Conservation (phyloP, 2,797 vertebrate genomes). For the Myotis vivesi region DNA sequence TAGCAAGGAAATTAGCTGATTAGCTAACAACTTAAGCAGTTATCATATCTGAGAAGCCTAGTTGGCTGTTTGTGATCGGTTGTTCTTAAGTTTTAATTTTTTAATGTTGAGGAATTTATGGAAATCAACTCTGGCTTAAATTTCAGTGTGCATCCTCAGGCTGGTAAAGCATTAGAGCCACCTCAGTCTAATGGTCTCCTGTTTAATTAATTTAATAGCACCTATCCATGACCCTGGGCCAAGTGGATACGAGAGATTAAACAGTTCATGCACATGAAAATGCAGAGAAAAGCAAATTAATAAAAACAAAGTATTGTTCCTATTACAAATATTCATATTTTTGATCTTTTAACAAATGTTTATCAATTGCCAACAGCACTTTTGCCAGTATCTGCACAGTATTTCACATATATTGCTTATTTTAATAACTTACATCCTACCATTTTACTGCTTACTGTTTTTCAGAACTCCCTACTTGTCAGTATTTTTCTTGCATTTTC, state of each 20-base stretch:
- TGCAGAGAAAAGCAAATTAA: not conserved
- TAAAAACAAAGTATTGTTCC: not conserved
- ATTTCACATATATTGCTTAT: not conserved
- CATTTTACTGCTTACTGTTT: not conserved
- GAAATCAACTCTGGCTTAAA: not conserved
- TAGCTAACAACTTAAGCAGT: not conserved
- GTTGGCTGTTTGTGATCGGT: not conserved
- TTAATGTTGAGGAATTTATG: not conserved
- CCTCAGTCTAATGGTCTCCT: not conserved
- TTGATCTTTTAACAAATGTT: not conserved
- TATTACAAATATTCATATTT: not conserved
- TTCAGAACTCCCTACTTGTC: not conserved
- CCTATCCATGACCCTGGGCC: not conserved
- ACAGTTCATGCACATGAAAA: not conserved
- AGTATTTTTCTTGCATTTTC: constrained; percentile 25
- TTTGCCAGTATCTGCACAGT: not conserved
- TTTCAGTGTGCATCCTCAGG: not conserved
- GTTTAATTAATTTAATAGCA: not conserved
- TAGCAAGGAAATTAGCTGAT: not conserved
- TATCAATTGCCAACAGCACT: not conserved
- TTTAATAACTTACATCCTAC: not conserved
- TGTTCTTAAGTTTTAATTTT: not conserved
- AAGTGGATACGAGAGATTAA: not conserved
- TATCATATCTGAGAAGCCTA: not conserved
- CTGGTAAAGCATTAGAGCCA: not conserved